Evolutionary conservation across 2,113 vertebrate genomes (phyloP).

Genomic region (Epinephelus fuscoguttatus): DNA sequence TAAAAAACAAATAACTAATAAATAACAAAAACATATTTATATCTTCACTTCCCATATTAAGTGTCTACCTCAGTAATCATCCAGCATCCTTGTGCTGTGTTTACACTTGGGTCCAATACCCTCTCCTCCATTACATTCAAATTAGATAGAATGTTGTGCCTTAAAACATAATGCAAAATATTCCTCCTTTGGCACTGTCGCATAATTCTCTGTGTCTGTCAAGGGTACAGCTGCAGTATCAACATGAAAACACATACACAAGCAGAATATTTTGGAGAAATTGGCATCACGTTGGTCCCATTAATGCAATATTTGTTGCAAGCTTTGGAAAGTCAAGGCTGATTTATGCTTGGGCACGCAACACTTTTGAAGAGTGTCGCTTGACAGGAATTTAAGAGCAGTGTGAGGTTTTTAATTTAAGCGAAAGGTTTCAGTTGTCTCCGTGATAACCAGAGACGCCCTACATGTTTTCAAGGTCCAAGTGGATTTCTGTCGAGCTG

Average conservation of each 20-base stretch:
- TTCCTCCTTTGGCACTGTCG: neutral
- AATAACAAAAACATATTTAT: neutral
- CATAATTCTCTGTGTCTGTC: neutral
- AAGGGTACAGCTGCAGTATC: neutral
- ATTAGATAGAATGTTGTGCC: neutral
- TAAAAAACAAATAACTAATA: constrained; percentile 3
- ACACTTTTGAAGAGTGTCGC: too few relatives aligned
- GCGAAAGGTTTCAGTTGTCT: too few relatives aligned
- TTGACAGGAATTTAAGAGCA: too few relatives aligned
- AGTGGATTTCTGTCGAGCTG: too few relatives aligned
- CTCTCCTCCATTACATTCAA: neutral
- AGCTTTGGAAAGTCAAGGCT: neutral
- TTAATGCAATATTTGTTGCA: neutral
- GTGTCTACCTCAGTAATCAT: neutral
- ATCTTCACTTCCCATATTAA: neutral
- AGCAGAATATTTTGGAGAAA: neutral
- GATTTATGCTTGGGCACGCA: too few relatives aligned
- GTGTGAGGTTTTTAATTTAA: too few relatives aligned
- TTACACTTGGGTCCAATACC: neutral
- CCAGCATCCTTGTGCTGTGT: neutral
- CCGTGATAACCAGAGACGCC: too few relatives aligned
- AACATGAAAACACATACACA: neutral
- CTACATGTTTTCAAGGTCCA: too few relatives aligned
- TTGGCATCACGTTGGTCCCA: constrained; percentile 1
- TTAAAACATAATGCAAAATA: neutral